A percentile compares a stretch with the other conserved stretches of the same genome.
phyloP scores from a whole-genome alignment of 2,888 invertebrate species.

The Sipha maydis region DNA sequence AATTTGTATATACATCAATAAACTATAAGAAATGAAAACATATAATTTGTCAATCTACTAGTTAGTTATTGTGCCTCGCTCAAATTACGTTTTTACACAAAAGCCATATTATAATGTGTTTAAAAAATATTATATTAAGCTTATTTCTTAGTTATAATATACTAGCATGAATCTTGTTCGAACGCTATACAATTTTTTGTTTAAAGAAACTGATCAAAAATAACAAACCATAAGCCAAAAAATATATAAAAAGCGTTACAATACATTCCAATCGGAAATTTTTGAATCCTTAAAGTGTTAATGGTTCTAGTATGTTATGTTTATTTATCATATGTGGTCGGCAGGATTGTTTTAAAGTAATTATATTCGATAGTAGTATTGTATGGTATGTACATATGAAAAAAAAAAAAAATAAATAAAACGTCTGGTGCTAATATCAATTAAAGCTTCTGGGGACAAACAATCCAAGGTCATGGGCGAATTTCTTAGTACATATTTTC shows the following conservation, averaged over 20 bases:
- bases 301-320: background rate
- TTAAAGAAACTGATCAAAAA: too few relatives aligned
- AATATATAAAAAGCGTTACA: background rate
- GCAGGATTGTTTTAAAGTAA: background rate
- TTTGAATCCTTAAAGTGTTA: background rate
- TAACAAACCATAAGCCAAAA: background rate
- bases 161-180: too few relatives aligned
- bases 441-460: slow-evolving; percentile 21
- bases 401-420: slow-evolving; percentile 9
- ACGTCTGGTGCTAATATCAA: slow-evolving; percentile 2
- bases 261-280: background rate
- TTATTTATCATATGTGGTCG: background rate
- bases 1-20: too few relatives aligned
- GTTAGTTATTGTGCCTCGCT: too few relatives aligned
- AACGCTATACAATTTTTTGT: too few relatives aligned
- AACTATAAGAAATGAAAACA: too few relatives aligned
- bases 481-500: background rate
- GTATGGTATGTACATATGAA: background rate
- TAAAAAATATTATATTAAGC: too few relatives aligned
- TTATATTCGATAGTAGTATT: background rate
- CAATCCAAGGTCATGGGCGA: background rate
- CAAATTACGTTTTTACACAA: too few relatives aligned
- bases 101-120: too few relatives aligned
- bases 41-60: too few relatives aligned
- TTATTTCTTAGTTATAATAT: too few relatives aligned